Percentiles rank a stretch among this genome's conserved stretches.
These are phyloP conservation scores for Cyanoramphus novaezelandiae DNA, from an alignment of 2,113 vertebrate species.

Conservation along the genomic window DNA sequence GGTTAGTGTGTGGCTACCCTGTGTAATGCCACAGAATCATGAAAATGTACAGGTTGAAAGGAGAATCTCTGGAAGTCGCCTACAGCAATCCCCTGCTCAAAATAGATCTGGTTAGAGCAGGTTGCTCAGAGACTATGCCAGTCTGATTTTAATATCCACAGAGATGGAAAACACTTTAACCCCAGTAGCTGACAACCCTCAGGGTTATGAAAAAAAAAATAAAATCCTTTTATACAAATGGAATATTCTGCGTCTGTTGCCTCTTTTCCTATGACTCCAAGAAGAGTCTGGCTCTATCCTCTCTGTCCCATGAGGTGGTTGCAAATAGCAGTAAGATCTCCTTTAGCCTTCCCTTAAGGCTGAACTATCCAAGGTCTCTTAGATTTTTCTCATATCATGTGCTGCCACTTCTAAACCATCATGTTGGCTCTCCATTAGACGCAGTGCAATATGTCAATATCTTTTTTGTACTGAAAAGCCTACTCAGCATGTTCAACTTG, in stretches of 20 bases:
- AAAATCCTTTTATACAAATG: not conserved
- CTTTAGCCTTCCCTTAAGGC: not conserved
- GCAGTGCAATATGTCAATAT: not conserved
- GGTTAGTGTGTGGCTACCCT: not conserved
- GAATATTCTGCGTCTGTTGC: not conserved
- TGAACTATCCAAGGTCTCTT: not conserved
- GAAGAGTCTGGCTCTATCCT: not conserved
- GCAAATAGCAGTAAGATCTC: not conserved
- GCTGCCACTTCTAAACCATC: not conserved
- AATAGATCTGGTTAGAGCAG: not conserved
- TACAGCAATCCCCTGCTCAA: not conserved
- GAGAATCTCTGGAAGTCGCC: not conserved
- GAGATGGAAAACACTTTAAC: not conserved
- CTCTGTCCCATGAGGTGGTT: not conserved
- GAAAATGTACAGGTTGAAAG: not conserved
- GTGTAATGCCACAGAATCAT: not conserved
- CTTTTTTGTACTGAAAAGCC: not conserved
- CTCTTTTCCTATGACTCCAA: not conserved
- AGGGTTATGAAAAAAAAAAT: not conserved
- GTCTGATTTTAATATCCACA: not conserved
- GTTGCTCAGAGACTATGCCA: not conserved
- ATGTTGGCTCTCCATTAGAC: not conserved
- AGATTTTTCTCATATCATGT: not conserved
- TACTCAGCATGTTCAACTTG: not conserved
- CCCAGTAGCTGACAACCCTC: not conserved